Evolutionary conservation across 2,797 vertebrate genomes (phyloP).

Genomic region (Falco cherrug): DNA sequence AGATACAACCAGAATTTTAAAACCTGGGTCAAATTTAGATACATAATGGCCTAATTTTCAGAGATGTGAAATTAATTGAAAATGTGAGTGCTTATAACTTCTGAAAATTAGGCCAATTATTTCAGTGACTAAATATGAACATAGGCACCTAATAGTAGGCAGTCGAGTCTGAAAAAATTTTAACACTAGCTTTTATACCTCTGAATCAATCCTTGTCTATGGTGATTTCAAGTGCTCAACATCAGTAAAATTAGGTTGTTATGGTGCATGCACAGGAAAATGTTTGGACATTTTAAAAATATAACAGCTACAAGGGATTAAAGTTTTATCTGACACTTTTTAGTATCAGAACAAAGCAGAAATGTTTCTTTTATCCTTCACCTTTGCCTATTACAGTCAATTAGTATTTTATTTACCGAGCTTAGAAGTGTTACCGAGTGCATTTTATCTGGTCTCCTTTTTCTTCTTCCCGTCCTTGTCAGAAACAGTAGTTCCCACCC

Average conservation of each 20-base stretch:
- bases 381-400: neutral
- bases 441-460: neutral
- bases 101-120: slow-evolving; percentile 64
- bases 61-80: slow-evolving; percentile 61
- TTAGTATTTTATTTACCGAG: slow-evolving; percentile 23
- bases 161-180: slow-evolving; percentile 13
- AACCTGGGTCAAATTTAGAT: slow-evolving; percentile 46
- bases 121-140: slow-evolving; percentile 59
- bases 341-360: neutral
- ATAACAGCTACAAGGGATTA: slow-evolving; percentile 67
- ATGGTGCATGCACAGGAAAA: slow-evolving; percentile 18
- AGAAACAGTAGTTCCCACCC: neutral
- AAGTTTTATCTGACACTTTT: slow-evolving; percentile 5
- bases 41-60: slow-evolving; percentile 48
- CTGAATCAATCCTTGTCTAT: slow-evolving; percentile 4
- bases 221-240: slow-evolving; percentile 22
- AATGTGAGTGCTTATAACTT: slow-evolving; percentile 35
- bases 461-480: neutral
- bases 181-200: slow-evolving; percentile 16
- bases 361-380: slow-evolving; percentile 36
- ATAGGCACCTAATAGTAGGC: slow-evolving; percentile 32
- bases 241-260: slow-evolving; percentile 52
- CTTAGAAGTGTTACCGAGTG: neutral
- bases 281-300: slow-evolving; percentile 75
- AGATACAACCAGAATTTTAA: slow-evolving; percentile 16